These are phyloP conservation scores for Oxyruncus cristatus DNA, from an alignment of 2,113 vertebrate genomes.

Conservation along the genomic window DNA sequence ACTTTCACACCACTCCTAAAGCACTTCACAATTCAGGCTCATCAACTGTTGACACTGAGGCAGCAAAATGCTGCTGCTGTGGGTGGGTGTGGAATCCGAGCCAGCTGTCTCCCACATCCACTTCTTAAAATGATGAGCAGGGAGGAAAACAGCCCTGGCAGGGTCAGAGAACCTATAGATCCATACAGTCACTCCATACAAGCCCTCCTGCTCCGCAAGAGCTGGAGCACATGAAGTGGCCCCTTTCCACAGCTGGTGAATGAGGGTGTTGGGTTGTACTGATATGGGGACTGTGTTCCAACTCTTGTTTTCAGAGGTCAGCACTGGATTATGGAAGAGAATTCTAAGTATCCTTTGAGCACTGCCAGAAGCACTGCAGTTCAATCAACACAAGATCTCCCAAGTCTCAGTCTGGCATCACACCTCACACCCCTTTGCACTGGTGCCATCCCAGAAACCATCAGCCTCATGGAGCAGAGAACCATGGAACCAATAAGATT, in stretches of 20 bases:
- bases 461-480: neutral
- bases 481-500: neutral
- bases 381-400: neutral
- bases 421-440: neutral
- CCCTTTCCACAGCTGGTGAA: neutral
- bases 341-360: neutral
- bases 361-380: neutral
- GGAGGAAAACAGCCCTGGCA: neutral
- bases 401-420: neutral
- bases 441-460: neutral
- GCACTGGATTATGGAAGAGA: neutral
- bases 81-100: slow-evolving; percentile 23
- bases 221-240: neutral
- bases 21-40: neutral
- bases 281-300: neutral
- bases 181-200: neutral
- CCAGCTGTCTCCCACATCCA: slow-evolving; percentile 33
- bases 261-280: no score
- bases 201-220: accelerated
- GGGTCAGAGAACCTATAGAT: neutral
- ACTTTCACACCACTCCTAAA: neutral
- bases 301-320: neutral
- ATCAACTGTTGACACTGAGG: slow-evolving; percentile 2
- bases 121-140: neutral
- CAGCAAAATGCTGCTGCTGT: slow-evolving; percentile 15